phyloP scores from a whole-genome alignment of 2,113 vertebrate species.

The Aix galericulata region DNA sequence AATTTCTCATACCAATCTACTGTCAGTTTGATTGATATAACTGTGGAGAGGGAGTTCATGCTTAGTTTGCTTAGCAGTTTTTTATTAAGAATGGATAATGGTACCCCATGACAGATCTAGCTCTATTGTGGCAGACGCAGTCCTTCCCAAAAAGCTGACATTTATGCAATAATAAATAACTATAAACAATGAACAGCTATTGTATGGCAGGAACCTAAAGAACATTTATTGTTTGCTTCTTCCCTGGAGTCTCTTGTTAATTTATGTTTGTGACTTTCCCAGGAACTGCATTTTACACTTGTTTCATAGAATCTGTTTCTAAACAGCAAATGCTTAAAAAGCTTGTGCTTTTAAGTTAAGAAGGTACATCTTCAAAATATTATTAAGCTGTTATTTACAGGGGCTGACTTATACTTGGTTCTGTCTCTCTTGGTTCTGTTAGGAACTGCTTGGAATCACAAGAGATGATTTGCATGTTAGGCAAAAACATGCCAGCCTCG shows the following conservation, averaged over 20 bases:
- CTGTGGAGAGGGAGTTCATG: conserved; percentile 12
- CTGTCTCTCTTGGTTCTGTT: neutral
- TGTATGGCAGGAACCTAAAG: neutral
- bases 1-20: neutral
- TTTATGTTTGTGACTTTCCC: neutral
- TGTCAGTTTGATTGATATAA: conserved; percentile 33
- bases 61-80: conserved; percentile 33
- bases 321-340: neutral
- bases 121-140: neutral
- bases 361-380: neutral
- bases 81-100: conserved; percentile 23
- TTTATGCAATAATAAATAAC: neutral
- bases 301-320: neutral
- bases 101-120: neutral
- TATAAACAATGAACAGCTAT: neutral
- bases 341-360: neutral
- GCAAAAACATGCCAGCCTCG: neutral
- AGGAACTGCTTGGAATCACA: neutral
- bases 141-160: neutral
- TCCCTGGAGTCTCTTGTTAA: neutral
- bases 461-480: neutral
- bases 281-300: neutral
- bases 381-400: neutral
- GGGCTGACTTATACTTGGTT: neutral
- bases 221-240: neutral